These are phyloP conservation scores for Neuroterus valhalla DNA, from an alignment of 1,140 invertebrate genomes.

Conservation along the genomic window DNA sequence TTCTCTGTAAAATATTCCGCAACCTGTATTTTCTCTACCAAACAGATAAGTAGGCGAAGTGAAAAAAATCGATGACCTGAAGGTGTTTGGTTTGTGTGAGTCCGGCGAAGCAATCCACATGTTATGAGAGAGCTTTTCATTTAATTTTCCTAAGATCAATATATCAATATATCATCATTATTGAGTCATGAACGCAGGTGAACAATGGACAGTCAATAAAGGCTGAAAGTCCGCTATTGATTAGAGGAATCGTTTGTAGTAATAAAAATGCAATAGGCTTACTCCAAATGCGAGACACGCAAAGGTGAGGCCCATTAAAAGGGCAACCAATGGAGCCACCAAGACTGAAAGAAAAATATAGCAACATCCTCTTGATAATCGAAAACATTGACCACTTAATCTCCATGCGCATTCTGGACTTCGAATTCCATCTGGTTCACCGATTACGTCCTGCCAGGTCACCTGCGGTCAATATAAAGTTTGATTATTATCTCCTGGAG, in stretches of 20 bases:
- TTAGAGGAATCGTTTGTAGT: background rate
- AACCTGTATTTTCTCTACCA: too few relatives aligned
- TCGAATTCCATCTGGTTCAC: conserved; percentile 84
- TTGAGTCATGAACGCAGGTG: background rate
- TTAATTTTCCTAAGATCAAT: background rate
- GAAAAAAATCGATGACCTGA: too few relatives aligned
- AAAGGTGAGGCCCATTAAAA: conserved; percentile 83
- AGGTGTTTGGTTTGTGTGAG: too few relatives aligned
- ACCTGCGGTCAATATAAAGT: background rate
- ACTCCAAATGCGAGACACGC: conserved; percentile 85
- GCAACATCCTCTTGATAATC: conserved; percentile 80
- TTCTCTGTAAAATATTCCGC: too few relatives aligned
- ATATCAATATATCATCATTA: background rate
- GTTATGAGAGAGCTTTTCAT: background rate
- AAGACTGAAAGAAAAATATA: conserved; percentile 82
- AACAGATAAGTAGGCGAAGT: too few relatives aligned
- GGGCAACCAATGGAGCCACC: conserved; percentile 80
- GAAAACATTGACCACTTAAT: conserved; percentile 82
- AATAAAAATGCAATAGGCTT: conserved; percentile 49
- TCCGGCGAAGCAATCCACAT: too few relatives aligned
- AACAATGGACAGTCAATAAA: background rate
- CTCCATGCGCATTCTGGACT: conserved; percentile 86
- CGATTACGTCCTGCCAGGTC: conserved; percentile 85
- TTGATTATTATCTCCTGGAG: background rate
- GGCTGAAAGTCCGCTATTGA: background rate